These are phyloP conservation scores for Ctenicera cuprea DNA, from an alignment of 2,888 invertebrate species.

Conservation along the genomic window DNA sequence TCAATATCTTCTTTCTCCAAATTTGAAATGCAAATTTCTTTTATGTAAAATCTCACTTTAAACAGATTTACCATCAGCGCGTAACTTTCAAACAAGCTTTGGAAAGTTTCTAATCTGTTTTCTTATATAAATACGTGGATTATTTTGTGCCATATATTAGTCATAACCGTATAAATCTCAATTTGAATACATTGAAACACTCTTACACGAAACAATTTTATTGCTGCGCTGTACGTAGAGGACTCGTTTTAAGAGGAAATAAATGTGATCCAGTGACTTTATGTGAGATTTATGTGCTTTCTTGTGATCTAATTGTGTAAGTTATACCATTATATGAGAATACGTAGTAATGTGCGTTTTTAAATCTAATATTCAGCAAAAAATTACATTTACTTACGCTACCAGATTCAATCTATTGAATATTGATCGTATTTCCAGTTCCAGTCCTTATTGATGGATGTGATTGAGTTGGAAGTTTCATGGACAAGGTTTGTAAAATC, in stretches of 20 bases:
- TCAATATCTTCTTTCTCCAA: slow-evolving; percentile 39
- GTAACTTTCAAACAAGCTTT: slow-evolving; percentile 44
- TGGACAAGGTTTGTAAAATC: neutral
- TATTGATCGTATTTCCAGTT: too few relatives aligned
- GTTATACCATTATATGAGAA: too few relatives aligned
- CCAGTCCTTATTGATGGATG: neutral
- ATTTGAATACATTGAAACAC: slow-evolving; percentile 4
- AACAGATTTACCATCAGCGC: slow-evolving; percentile 38
- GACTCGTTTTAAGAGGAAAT: too few relatives aligned
- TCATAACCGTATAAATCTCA: neutral
- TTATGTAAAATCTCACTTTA: slow-evolving; percentile 46
- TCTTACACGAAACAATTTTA: neutral
- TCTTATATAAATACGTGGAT: slow-evolving; percentile 38
- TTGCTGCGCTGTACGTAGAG: neutral
- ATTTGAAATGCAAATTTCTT: slow-evolving; percentile 51
- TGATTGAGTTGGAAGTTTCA: too few relatives aligned
- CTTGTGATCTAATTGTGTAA: too few relatives aligned
- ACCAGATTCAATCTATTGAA: too few relatives aligned
- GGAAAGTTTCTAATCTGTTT: slow-evolving; percentile 43
- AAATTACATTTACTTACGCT: too few relatives aligned
- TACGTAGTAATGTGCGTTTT: too few relatives aligned
- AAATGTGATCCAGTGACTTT: too few relatives aligned
- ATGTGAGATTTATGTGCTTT: too few relatives aligned
- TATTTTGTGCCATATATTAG: slow-evolving; percentile 25
- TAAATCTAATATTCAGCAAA: too few relatives aligned